Evolutionary conservation across 1,140 invertebrate species (phyloP), one percentile per base, ranked within the genome.

Genomic region (Drosophila truncata): DNA sequence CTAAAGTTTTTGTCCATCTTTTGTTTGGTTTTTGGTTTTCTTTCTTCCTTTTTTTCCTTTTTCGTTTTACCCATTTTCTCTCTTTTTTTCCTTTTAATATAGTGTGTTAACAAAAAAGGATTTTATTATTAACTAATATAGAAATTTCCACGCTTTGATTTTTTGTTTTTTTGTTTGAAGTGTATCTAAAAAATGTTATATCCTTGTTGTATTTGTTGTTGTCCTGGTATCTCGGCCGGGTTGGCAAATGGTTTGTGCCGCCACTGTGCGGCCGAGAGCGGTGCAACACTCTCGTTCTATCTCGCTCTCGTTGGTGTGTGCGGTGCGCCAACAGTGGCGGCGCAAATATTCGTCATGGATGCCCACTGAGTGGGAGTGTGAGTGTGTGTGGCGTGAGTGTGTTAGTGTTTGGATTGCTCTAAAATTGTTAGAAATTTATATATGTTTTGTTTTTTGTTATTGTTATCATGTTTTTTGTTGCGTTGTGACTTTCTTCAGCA

Each of bases 1-100:
- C 91, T 92, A 92, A 92, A 92, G 86, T 92, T 91, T 78, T 80
- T 90, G 75, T 91, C 82, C 79, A 83, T 91, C 77, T 77, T 50
- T 60, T 78, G 78, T 76, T 71, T 62, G 49, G 58, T 61, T 66
- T 63, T 47, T 63, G 42, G 46, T 31, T 64, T 74, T 42, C 10
- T 49, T 72, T 61, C 47, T 11, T 0, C 20, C 20, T 33, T 33
- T 0, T 31, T 33, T 33, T 33, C 27, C 18, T 11, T 49, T 27
- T 47, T 47, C 14, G 37, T 39, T 39, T 27, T 27, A 10, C 3
- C 9, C 2, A 27, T 27, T 27, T 27, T 31, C 29, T 8, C 23
- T 25, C 27, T 16, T 59, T 46, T 55, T 35, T 60, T 69, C 42
- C 10, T 25, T 11, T 10, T 27, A 2, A 64, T 72, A 50, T 85